phyloP scores from a whole-genome alignment of 2,113 vertebrate genomes.

The Chloropsis hardwickii region DNA sequence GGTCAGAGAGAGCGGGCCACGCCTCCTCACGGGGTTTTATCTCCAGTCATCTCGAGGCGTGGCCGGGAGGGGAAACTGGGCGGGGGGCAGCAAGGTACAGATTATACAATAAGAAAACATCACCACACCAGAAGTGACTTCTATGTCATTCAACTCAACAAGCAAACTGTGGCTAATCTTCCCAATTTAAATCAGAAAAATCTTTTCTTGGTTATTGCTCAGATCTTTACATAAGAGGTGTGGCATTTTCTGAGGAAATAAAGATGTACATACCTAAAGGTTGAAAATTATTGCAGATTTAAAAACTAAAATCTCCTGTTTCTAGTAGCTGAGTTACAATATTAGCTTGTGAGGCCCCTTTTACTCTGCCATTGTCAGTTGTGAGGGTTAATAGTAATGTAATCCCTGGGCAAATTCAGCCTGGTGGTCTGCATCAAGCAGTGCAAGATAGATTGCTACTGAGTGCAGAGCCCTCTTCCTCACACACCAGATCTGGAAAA shows the following conservation, averaged over 20 bases:
- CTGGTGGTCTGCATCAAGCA: neutral
- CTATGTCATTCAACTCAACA: slow-evolving; percentile 1
- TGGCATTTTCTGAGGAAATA: neutral
- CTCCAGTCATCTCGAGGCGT: too few species aligned
- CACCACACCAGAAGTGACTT: slow-evolving; percentile 51
- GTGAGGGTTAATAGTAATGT: neutral
- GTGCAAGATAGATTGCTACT: neutral
- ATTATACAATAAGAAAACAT: too few species aligned
- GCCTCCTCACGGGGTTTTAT: too few species aligned
- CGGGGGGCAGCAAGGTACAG: too few species aligned
- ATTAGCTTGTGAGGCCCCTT: neutral
- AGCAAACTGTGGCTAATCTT: slow-evolving; percentile 27
- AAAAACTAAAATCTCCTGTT: slow-evolving; percentile 14
- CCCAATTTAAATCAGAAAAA: slow-evolving; percentile 41
- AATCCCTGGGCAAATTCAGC: neutral
- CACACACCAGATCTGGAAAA: neutral
- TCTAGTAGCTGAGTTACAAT: neutral
- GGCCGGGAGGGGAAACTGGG: too few species aligned
- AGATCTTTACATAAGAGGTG: slow-evolving; percentile 37
- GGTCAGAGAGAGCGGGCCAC: too few species aligned
- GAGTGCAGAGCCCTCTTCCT: neutral
- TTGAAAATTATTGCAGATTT: slow-evolving; percentile 21
- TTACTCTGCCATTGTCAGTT: neutral
- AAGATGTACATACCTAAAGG: neutral
- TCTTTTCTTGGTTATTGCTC: slow-evolving; percentile 26